Conservation (phyloP, 2,797 vertebrate genomes). For the Brachyrhaphis roseni region DNA sequence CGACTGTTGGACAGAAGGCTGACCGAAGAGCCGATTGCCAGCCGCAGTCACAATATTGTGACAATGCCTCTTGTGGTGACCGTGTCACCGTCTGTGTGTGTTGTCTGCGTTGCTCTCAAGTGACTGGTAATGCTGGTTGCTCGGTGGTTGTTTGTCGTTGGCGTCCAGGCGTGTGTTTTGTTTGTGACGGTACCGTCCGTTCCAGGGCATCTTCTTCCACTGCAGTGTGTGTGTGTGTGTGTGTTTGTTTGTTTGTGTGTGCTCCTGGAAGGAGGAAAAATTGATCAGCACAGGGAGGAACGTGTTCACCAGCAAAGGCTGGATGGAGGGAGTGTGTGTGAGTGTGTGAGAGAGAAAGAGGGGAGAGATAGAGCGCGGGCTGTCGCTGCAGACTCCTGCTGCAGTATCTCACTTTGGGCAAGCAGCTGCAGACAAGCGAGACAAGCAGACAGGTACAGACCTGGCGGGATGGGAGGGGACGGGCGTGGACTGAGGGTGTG, state of each 20-base stretch:
- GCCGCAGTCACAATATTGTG: slow-evolving; percentile 60
- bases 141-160: background rate
- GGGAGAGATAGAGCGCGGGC: slow-evolving; percentile 67
- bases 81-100: slow-evolving; percentile 11
- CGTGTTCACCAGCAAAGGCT: slow-evolving; percentile 72
- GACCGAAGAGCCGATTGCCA: slow-evolving; percentile 25
- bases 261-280: slow-evolving; percentile 74
- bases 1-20: slow-evolving; percentile 4
- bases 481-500: slow-evolving; percentile 48
- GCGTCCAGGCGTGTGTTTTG: slow-evolving; percentile 21
- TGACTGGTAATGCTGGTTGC: slow-evolving; percentile 21
- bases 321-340: slow-evolving; percentile 71
- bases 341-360: slow-evolving; percentile 44
- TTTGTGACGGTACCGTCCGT: slow-evolving; percentile 14
- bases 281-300: slow-evolving; percentile 82
- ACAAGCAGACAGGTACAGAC: slow-evolving; percentile 78
- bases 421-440: slow-evolving; percentile 75
- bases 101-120: background rate
- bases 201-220: slow-evolving; percentile 47
- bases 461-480: slow-evolving; percentile 52
- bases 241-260: slow-evolving; percentile 29
- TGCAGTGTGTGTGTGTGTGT: slow-evolving; percentile 56
- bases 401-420: slow-evolving; percentile 81
- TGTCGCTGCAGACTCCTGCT: slow-evolving; percentile 81
- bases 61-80: slow-evolving; percentile 49